Evolutionary conservation across 2,888 invertebrate genomes (phyloP), one percentile per base, ranked within the genome.

Genomic region (Eupithecia subumbrata): DNA sequence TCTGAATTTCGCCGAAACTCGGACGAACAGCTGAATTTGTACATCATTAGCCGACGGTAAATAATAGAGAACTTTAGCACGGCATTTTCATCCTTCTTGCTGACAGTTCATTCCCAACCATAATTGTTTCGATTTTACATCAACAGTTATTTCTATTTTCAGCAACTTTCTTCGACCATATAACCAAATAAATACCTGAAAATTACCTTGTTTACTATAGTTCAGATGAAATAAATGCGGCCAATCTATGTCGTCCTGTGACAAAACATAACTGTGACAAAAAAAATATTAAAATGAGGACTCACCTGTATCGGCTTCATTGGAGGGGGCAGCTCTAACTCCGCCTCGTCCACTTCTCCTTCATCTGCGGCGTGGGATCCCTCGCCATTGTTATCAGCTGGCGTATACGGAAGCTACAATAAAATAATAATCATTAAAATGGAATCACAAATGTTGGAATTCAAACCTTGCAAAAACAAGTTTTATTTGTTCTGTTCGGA

Each of bases 301-400:
- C 79, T 81, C 86, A 97, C 98, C 89, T 98, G 97, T 82, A 98
- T 97, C n/a, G 98, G 98, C 88, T 98, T 98, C 99, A 99, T 99
- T 2, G 99, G 98, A 52, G 99, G 99, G 72, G 99, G 99, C 83
- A 99, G 94, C 92, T 98, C 98, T 18, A 98, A 96, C 70, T 92
- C 92, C 48, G 97, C 96, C 30, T 95, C 96, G 87, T 98, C 98
- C 81, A 97, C 97, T 81, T 97, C 97, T 18, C 94, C 96, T 86
- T 97, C 98, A 85, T 98, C 98, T 73, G 95, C 75, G 11, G 82
- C 84, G 67, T 84, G 87, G 52, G 82, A 82, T 63, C 85, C 82
- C 80, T 90, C 95, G 81, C 88, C 90, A 73, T 86, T 89, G 75
- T 86, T 89, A 73, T 90, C 92, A 9, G 79, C 76, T 37, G 81